Evolutionary conservation across 2,113 vertebrate species (phyloP), one percentile per base, ranked within the genome.

Genomic region (Ibidorhyncha struthersii): DNA sequence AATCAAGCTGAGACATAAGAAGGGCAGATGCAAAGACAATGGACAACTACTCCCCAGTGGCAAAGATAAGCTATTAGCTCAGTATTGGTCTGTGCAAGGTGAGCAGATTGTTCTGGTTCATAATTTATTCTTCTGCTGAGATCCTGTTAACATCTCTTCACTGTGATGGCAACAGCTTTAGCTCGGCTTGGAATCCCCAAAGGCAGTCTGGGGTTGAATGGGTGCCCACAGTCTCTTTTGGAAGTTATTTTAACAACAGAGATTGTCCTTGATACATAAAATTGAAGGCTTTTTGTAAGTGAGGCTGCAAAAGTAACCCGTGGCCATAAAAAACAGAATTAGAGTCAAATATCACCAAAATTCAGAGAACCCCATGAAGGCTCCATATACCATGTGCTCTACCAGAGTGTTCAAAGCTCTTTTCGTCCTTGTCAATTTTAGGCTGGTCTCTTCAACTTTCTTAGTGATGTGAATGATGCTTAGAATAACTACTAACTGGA

Each of bases 71-170:
- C 36, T 84, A 52, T 95, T 83, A 91, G 84, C 49, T 95, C 77
- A 83, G 59, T 80, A 67, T 10, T 76, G 62, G 70, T 47, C 83
- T 93, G 41, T 66, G 41, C 61, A 73, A 96, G 83, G 90, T 76
- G 74, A 95, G 71, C 76, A 94, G 92, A 94, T 71, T 96, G 73
- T 45, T 96, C 74, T 78, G 47, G n/a, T 89, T 95, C 12, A 1
- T 71, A 86, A 92, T 94, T 95, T 96, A 88, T 94, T 94, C 72
- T 96, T 96, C 92, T 96, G 49, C 73, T 93, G 87, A 52, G 63
- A 94, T 96, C 40, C 77, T 92, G 55, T 74, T 94, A 94, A 66
- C 17, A 66, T 87, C 66, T 87, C 40, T 79, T 87, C 69, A 80
- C 34, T 74, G 58, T 80, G 79, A 91, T 20, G 26, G 70, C 94